Evolutionary conservation across 2,113 vertebrate species (phyloP), one percentile per base, ranked within the genome.

Genomic region (Platichthys stellatus): DNA sequence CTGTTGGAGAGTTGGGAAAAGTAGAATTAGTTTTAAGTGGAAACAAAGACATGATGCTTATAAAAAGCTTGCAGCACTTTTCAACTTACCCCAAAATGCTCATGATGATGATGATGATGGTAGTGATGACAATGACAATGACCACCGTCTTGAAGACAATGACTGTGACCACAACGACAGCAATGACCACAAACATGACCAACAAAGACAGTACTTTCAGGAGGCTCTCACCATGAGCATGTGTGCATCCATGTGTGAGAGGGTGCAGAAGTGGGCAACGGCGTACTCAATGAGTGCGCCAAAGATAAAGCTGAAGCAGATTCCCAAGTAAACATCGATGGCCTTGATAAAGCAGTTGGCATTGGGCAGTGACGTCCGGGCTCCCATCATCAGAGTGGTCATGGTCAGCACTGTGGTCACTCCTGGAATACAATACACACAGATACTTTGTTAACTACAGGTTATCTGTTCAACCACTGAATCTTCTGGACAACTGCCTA

Each of bases 251-350:
- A 91, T 66, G 43, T 88, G 93, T 74, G 93, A 94, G 43, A 97
- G 93, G 35, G 95, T 95, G 83, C 95, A 97, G 92, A 97, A 97
- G 88, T 96, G 96, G 65, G 96, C 95, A 76, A 97, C 96, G 0
- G 96, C 96, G 35, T 97, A 97, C 72, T 97, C 96, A 24, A 97
- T 91, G 54, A 97, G 91, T 0, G 96, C 96, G 13, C 96, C 96
- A 4, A 97, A 97, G 90, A 97, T 97, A 73, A 97, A 97, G 82
- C 96, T 97, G 91, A 97, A 97, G 91, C 96, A 96, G 89, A 97
- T 96, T 24, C 96, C 96, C 5, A 97, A 78, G 90, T 96, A 97
- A 2, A 97, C 96, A 62, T 97, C 96, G 2, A 97, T 97, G 85
- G 96, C 96, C 83, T 97, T 97, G 66, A 97, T 96, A 92, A 96